Percentiles rank a stretch among this genome's conserved stretches.
Conservation (phyloP, 2,113 vertebrate species). For the Rhinoderma darwinii region DNA sequence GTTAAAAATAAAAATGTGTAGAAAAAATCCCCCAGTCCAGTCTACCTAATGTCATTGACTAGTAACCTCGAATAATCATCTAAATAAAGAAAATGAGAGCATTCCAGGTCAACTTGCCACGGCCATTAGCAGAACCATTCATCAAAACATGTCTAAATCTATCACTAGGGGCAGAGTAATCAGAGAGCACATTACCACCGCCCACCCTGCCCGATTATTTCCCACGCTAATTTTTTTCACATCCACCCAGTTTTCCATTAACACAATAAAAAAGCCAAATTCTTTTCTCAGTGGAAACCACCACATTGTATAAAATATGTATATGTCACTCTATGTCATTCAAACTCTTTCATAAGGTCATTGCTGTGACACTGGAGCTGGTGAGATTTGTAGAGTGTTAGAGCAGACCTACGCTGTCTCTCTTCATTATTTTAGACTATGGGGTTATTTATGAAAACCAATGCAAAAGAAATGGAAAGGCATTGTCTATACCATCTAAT, state of each 20-base stretch:
- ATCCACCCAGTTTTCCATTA: conserved; percentile 9
- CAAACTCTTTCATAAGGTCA: conserved; percentile 11
- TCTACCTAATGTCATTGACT: background rate
- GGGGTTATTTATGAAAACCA: too few relatives aligned
- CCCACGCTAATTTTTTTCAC: background rate
- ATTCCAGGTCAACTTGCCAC: background rate
- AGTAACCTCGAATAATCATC: background rate
- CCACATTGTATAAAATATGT: background rate
- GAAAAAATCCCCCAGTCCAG: background rate
- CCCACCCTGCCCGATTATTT: background rate
- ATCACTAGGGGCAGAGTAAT: background rate
- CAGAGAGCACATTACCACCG: background rate
- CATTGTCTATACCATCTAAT: too few relatives aligned
- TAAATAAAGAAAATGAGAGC: background rate
- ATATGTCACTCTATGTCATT: conserved; percentile 1
- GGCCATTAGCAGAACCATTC: background rate
- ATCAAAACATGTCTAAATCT: background rate
- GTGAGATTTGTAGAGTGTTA: conserved; percentile 6
- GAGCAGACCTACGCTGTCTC: too few relatives aligned
- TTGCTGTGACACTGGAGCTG: background rate
- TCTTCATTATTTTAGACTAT: too few relatives aligned
- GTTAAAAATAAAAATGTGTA: too few relatives aligned
- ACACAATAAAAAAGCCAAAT: background rate
- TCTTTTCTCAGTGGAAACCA: conserved; percentile 14
- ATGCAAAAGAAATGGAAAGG: too few relatives aligned